These are phyloP conservation scores for Crossaster papposus DNA, from an alignment of 53 echinoderm and acorn worm species.

Conservation along the genomic window DNA sequence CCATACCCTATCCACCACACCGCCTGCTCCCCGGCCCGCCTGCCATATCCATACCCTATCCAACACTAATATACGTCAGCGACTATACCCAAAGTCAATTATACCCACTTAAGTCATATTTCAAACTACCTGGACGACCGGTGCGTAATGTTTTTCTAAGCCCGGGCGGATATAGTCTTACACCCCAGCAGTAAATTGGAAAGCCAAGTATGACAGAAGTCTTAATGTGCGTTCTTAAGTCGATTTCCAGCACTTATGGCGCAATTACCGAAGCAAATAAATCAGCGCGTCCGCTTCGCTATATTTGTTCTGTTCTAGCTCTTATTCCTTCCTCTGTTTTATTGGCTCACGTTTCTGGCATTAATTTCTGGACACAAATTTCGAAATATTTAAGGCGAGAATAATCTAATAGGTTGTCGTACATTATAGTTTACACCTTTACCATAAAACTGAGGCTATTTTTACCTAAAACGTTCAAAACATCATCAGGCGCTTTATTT, in stretches of 20 bases:
- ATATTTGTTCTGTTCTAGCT: not conserved
- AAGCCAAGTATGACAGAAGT: slow-evolving; percentile 14
- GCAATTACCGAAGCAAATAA: slow-evolving; percentile 1
- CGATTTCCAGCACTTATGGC: slow-evolving; percentile 5
- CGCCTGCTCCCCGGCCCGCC: no score
- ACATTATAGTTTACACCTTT: no score
- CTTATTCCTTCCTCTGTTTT: not conserved
- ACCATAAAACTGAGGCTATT: no score
- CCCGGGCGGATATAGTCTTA: slow-evolving; percentile 4
- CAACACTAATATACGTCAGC: not conserved
- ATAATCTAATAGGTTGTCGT: no score
- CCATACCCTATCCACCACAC: no score
- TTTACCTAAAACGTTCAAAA: no score
- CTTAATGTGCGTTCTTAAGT: slow-evolving; percentile 2
- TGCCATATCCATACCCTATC: not conserved
- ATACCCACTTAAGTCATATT: not conserved
- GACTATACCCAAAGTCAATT: not conserved
- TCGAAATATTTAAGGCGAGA: no score
- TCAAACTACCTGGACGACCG: not conserved
- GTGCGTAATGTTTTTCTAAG: not conserved
- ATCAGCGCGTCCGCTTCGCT: not conserved
- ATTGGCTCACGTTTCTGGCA: not conserved
- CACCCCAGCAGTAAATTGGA: not conserved
- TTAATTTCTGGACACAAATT: not conserved
- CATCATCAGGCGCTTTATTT: no score